Percentiles rank a stretch among this genome's conserved stretches.
These are phyloP conservation scores for Aporophyla nigra DNA, from an alignment of 2,888 invertebrate species.

Conservation along the genomic window DNA sequence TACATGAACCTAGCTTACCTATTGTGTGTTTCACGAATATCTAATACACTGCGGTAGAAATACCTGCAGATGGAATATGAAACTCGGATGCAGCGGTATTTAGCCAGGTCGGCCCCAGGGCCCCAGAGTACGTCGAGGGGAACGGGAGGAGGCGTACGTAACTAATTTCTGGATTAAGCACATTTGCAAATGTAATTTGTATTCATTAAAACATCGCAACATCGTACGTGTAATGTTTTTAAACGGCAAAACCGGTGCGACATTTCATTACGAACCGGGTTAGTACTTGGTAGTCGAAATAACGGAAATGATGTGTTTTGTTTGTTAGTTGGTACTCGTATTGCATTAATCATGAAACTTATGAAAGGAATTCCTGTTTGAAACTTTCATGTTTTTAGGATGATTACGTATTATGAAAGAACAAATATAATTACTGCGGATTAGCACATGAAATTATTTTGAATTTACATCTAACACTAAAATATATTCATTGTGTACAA, in stretches of 20 bases:
- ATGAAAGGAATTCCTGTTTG: not conserved
- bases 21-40: slow-evolving; percentile 44
- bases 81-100: slow-evolving; percentile 62
- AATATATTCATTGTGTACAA: too few relatives aligned
- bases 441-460: not conserved
- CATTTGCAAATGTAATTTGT: slow-evolving; percentile 90
- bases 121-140: slow-evolving; percentile 34
- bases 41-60: slow-evolving; percentile 54
- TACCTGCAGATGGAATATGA: slow-evolving; percentile 64
- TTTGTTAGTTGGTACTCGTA: not conserved
- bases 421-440: not conserved
- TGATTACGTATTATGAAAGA: not conserved
- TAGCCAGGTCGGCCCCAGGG: slow-evolving; percentile 52
- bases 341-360: slow-evolving; percentile 22
- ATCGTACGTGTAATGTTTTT: slow-evolving; percentile 80
- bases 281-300: slow-evolving; percentile 50
- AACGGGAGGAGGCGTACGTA: slow-evolving; percentile 70
- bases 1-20: not conserved
- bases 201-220: slow-evolving; percentile 85
- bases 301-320: slow-evolving; percentile 41
- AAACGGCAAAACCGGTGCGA: slow-evolving; percentile 65
- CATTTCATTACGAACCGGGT: slow-evolving; percentile 59
- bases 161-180: slow-evolving; percentile 90
- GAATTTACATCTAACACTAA: not conserved
- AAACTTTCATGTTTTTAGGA: not conserved